These are phyloP conservation scores for Argopecten irradians DNA, from an alignment of 1,140 invertebrate species.

Conservation along the genomic window DNA sequence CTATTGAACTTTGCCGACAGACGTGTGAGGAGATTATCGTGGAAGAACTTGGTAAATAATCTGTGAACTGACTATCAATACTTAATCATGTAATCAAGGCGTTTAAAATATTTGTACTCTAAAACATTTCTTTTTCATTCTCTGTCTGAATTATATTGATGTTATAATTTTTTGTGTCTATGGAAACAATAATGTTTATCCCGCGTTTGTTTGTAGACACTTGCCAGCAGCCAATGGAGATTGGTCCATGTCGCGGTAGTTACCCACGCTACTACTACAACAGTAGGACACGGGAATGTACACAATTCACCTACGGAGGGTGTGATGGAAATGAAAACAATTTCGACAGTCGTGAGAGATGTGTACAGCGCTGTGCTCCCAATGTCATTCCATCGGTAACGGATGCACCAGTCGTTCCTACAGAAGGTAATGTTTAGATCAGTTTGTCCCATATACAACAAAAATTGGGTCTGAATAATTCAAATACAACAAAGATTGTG, in stretches of 20 bases:
- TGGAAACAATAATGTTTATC: constrained; percentile 72
- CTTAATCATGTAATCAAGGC: not conserved
- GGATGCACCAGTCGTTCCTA: not conserved
- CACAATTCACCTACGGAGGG: constrained; percentile 66
- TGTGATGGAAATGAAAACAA: constrained; percentile 71
- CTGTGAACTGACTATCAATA: not conserved
- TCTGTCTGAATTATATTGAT: not conserved
- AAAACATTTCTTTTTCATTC: not conserved
- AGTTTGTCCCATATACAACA: no score
- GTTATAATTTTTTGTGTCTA: not conserved
- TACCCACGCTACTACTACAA: constrained; percentile 83
- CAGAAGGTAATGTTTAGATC: constrained; percentile 30
- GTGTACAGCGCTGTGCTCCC: constrained; percentile 51
- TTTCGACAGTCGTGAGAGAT: constrained; percentile 59
- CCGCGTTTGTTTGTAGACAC: constrained; percentile 76
- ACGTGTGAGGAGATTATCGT: constrained; percentile 62
- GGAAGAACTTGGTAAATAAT: not conserved
- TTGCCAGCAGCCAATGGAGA: constrained; percentile 69
- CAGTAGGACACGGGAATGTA: constrained; percentile 55
- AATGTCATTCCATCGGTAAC: not conserved
- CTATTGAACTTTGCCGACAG: constrained; percentile 54
- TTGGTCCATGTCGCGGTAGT: constrained; percentile 81
- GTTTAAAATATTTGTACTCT: not conserved
- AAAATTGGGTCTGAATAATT: no score
- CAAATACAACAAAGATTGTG: no score